Evolutionary conservation across 2,888 invertebrate genomes (phyloP).

Genomic region (Scotopteryx bipunctaria): DNA sequence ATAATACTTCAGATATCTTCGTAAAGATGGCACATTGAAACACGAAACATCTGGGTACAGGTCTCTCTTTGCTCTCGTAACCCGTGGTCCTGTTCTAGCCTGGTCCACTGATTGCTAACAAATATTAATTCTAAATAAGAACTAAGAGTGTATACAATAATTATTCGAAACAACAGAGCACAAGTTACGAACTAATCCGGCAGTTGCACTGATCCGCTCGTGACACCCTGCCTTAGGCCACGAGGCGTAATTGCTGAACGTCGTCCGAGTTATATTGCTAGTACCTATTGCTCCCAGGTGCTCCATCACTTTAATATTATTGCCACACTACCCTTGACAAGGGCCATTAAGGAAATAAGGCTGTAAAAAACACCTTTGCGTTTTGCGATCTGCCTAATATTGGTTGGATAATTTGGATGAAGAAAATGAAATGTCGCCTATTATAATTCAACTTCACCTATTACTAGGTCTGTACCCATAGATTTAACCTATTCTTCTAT

Average conservation of each 20-base stretch:
- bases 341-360: constrained; percentile 5
- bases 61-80: too few species aligned
- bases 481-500: too few species aligned
- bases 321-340: constrained; percentile 20
- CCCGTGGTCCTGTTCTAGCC: too few species aligned
- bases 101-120: too few species aligned
- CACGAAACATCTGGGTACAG: too few species aligned
- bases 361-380: constrained; percentile 9
- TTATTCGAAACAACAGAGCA: not conserved
- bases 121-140: too few species aligned
- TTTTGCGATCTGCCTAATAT: not conserved
- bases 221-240: constrained; percentile 5
- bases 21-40: too few species aligned
- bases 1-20: too few species aligned
- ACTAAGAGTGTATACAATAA: not conserved
- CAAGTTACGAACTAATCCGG: constrained; percentile 11
- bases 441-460: too few species aligned
- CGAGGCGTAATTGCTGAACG: constrained; percentile 38
- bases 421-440: too few species aligned
- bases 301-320: constrained; percentile 47
- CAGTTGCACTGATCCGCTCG: constrained; percentile 8
- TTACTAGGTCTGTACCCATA: too few species aligned
- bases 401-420: not conserved
- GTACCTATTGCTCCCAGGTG: constrained; percentile 50
- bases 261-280: constrained; percentile 38